Conservation (phyloP, 2,113 vertebrate species). For the Oncorhynchus mykiss region DNA sequence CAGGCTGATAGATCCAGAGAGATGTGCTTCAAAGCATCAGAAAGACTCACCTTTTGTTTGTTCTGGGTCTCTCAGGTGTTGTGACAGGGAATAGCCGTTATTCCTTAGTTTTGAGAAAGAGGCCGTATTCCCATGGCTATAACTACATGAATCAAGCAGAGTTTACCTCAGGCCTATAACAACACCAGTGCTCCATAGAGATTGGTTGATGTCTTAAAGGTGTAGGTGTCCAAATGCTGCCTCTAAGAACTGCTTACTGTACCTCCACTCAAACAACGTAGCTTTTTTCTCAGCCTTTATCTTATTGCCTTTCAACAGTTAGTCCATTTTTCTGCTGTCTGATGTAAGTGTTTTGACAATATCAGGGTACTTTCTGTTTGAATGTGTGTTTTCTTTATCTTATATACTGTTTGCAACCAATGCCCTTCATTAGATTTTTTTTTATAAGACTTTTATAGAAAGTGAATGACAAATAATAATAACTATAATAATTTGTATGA, state of each 20-base stretch:
- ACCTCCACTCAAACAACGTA: neutral
- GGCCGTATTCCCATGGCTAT: too few species aligned
- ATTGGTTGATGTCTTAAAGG: neutral
- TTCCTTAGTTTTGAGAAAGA: too few species aligned
- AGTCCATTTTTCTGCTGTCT: neutral
- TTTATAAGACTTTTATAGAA: neutral
- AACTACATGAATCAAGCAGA: too few species aligned
- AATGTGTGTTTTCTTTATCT: neutral
- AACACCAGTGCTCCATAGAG: neutral
- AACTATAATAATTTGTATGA: neutral
- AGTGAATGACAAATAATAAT: neutral
- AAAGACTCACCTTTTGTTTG: too few species aligned
- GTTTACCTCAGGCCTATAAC: neutral
- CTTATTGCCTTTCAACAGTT: neutral
- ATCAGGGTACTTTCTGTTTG: slow-evolving; percentile 29
- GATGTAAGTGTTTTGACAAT: neutral
- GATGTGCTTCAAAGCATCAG: too few species aligned
- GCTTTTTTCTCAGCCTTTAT: neutral
- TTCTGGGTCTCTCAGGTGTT: too few species aligned
- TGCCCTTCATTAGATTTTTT: neutral
- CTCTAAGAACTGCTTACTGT: neutral
- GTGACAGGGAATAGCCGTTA: too few species aligned
- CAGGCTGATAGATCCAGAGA: too few species aligned
- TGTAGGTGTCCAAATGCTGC: neutral
- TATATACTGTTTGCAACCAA: neutral